A percentile compares a stretch with the other conserved stretches of the same genome.
Evolutionary conservation across 2,888 invertebrate genomes (phyloP).

Genomic region (Bombylius discolor): DNA sequence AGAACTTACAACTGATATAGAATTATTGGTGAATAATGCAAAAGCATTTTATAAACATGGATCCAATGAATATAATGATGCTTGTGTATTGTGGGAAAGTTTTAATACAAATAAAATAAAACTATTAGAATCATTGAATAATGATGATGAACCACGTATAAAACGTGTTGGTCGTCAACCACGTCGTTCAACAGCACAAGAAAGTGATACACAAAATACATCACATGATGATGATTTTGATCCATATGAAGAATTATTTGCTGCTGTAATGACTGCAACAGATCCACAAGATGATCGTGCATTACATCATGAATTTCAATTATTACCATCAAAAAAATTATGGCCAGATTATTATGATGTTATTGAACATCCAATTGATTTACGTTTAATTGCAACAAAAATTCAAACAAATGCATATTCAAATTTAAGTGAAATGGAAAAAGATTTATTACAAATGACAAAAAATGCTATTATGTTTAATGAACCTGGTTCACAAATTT

Average conservation of each 20-base stretch:
- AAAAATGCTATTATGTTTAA: constrained; percentile 93
- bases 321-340: constrained; percentile 80
- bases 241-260: constrained; percentile 80
- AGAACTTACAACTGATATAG: constrained; percentile 79
- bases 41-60: constrained; percentile 88
- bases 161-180: constrained; percentile 29
- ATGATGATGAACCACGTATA: constrained; percentile 29
- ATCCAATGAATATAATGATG: constrained; percentile 78
- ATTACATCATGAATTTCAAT: constrained; percentile 75
- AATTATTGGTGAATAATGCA: constrained; percentile 84
- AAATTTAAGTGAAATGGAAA: constrained; percentile 69
- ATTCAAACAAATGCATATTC: constrained; percentile 76
- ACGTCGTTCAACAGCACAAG: constrained; percentile 25
- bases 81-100: constrained; percentile 74
- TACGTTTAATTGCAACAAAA: constrained; percentile 83
- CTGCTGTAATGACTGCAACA: constrained; percentile 72
- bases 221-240: constrained; percentile 64
- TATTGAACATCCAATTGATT: constrained; percentile 87
- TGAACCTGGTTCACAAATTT: constrained; percentile 92
- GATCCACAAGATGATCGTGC: constrained; percentile 64
- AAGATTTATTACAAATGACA: constrained; percentile 79
- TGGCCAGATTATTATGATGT: constrained; percentile 94
- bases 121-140: constrained; percentile 29
- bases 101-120: constrained; percentile 43
- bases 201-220: constrained; percentile 52